A percentile compares a stretch with the other conserved stretches of the same genome.
Conservation (phyloP, 2,797 vertebrate genomes). For the Octomys mimax region DNA sequence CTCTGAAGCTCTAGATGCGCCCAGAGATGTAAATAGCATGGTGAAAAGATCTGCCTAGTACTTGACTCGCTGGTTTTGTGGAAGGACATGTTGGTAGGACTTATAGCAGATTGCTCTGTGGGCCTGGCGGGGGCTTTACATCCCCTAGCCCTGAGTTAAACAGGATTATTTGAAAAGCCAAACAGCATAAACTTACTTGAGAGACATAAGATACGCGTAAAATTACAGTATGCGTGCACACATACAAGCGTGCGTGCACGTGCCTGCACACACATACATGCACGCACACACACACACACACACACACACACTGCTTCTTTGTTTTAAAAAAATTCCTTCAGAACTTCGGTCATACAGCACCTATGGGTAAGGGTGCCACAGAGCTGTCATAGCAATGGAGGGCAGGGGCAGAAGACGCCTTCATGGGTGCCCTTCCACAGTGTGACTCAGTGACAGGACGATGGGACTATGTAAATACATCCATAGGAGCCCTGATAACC, state of each 20-base stretch:
- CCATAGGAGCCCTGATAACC: not conserved
- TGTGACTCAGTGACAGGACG: not conserved
- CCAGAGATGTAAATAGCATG: not conserved
- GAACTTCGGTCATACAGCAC: not conserved
- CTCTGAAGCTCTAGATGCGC: not conserved
- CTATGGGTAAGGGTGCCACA: accelerated
- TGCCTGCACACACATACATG: accelerated
- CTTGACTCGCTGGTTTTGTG: not conserved
- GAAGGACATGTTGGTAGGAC: too few species aligned
- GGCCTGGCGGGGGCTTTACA: not conserved
- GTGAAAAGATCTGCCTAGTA: not conserved
- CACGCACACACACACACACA: not conserved
- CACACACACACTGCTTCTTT: not conserved
- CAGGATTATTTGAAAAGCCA: not conserved
- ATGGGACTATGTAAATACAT: not conserved
- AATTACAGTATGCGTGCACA: not conserved
- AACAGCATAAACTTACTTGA: not conserved
- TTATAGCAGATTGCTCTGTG: not conserved
- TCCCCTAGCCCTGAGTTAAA: slow-evolving; percentile 16
- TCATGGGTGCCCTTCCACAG: not conserved
- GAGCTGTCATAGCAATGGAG: accelerated
- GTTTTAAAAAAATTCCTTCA: not conserved
- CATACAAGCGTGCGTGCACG: too few species aligned
- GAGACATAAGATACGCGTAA: not conserved
- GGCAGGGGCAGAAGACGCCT: not conserved